phyloP scores from a whole-genome alignment of 1,140 invertebrate species.

The Dermatophagoides farinae region DNA sequence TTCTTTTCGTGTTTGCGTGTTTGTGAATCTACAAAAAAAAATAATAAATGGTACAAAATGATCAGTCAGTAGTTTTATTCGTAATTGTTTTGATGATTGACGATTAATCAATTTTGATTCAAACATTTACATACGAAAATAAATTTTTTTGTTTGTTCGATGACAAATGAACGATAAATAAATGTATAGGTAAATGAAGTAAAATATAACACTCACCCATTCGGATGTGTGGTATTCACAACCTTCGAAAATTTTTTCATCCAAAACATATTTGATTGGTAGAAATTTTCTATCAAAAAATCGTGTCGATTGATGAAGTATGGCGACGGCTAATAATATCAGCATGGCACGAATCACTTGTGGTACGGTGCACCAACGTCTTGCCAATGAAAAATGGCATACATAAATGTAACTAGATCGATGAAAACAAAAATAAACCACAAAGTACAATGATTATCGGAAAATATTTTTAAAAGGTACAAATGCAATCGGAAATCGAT shows the following conservation, averaged over 20 bases:
- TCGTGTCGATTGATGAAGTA: conserved; percentile 51
- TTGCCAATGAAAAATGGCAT: conserved; percentile 61
- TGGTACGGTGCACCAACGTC: conserved; percentile 65
- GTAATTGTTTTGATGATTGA: too few species aligned
- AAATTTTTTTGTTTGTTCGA: not conserved
- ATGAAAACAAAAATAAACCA: too few species aligned
- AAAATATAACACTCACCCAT: conserved; percentile 39
- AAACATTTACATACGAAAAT: not conserved
- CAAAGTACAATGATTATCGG: not conserved
- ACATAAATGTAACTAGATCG: conserved; percentile 59
- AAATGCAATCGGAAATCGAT: not conserved
- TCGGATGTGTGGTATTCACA: conserved; percentile 54
- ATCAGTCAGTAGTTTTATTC: too few species aligned
- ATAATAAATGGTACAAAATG: too few species aligned
- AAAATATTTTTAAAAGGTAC: not conserved
- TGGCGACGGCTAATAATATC: conserved; percentile 47
- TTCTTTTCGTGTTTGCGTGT: too few species aligned
- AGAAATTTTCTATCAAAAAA: conserved; percentile 41
- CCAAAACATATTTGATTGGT: conserved; percentile 36
- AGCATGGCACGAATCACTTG: conserved; percentile 51
- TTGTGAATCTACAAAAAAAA: too few species aligned
- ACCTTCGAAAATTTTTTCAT: conserved; percentile 28
- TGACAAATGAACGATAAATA: not conserved
- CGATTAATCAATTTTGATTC: not conserved
- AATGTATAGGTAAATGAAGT: conserved; percentile 35